Percentiles rank a stretch among this genome's conserved stretches.
Conservation (phyloP, 2,113 vertebrate species). For the Pseudorhombus dupliciocellatus region DNA sequence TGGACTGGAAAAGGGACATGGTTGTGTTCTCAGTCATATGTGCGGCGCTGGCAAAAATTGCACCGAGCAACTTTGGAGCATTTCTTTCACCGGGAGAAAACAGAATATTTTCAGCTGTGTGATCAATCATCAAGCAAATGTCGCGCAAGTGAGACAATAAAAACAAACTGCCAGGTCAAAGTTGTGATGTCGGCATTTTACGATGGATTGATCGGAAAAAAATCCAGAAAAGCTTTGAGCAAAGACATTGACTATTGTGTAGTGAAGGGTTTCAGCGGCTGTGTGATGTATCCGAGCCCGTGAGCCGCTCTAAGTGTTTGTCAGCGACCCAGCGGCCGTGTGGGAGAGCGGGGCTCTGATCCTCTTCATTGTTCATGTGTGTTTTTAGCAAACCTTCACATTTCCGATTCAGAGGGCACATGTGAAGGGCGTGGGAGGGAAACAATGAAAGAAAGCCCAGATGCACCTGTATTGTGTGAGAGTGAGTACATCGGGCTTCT, state of each 20-base stretch:
- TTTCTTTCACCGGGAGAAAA: background rate
- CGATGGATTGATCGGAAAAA: background rate
- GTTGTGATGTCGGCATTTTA: background rate
- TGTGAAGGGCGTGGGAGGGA: conserved; percentile 30
- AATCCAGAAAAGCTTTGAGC: background rate
- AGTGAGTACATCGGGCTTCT: background rate
- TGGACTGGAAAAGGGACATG: background rate
- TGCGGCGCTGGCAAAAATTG: too few relatives aligned
- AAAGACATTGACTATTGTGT: too few relatives aligned
- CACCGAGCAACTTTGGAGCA: background rate
- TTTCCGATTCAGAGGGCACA: conserved; percentile 36
- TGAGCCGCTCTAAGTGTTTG: conserved; percentile 33
- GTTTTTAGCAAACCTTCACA: conserved; percentile 22
- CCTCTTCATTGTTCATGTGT: conserved; percentile 11
- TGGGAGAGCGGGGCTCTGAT: background rate
- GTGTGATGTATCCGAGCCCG: conserved; percentile 5
- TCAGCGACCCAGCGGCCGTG: conserved; percentile 20
- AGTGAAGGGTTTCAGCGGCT: conserved; percentile 10
- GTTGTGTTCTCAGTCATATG: background rate
- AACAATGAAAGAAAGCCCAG: conserved; percentile 46
- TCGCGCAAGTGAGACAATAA: background rate
- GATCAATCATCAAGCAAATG: background rate
- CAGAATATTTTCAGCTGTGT: background rate
- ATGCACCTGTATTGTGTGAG: conserved; percentile 42
- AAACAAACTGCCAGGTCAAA: background rate